Percentiles rank a stretch among this genome's conserved stretches.
These are phyloP conservation scores for Alexandromys fortis DNA, from an alignment of 2,113 vertebrate genomes.

Conservation along the genomic window DNA sequence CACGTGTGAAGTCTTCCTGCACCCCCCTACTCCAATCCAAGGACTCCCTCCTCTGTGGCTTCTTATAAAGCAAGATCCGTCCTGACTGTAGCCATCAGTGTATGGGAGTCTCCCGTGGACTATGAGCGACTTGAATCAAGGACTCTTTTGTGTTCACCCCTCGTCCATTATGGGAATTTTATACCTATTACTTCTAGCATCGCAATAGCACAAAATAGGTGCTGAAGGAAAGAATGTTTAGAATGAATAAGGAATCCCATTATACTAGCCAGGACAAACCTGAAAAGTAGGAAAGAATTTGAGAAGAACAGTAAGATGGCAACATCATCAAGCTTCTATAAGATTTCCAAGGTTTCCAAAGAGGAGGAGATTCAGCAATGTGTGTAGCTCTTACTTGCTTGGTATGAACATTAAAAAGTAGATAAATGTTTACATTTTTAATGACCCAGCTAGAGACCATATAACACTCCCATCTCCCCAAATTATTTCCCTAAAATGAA, in stretches of 20 bases:
- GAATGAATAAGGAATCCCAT: background rate
- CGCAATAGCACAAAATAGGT: constrained; percentile 2
- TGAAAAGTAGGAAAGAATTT: constrained; percentile 1
- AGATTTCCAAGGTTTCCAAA: constrained; percentile 34
- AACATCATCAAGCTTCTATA: constrained; percentile 17
- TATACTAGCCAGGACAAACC: background rate
- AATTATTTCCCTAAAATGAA: constrained; percentile 71
- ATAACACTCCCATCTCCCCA: background rate
- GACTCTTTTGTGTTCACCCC: background rate
- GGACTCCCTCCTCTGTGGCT: background rate
- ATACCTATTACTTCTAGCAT: constrained; percentile 46
- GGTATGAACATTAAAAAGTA: constrained; percentile 37
- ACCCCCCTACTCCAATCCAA: background rate
- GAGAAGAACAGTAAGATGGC: background rate
- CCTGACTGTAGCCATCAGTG: background rate
- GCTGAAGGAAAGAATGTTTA: background rate
- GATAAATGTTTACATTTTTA: constrained; percentile 66
- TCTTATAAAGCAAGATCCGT: background rate
- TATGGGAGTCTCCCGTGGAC: background rate
- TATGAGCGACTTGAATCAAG: background rate
- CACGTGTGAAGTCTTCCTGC: background rate
- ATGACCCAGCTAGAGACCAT: constrained; percentile 51
- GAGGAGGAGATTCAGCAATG: constrained; percentile 14
- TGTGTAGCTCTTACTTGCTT: constrained; percentile 51
- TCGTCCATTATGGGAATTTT: constrained; percentile 33